These are phyloP conservation scores for Pogoniulus pusillus DNA, from an alignment of 2,797 vertebrate genomes.

Conservation along the genomic window DNA sequence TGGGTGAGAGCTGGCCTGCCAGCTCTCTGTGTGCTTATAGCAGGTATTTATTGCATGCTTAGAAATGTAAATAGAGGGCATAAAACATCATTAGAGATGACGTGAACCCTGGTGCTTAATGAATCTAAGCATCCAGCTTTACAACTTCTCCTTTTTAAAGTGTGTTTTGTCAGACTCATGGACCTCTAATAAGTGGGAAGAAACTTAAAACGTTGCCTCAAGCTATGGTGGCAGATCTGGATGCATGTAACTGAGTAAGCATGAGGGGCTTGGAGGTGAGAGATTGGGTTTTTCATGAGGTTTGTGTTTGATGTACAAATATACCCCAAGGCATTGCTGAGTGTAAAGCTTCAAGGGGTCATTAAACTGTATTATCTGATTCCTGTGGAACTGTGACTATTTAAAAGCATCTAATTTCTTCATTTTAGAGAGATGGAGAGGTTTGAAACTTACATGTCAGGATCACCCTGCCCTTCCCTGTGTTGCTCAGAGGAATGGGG, in stretches of 20 bases:
- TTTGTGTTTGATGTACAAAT: neutral
- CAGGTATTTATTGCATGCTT: constrained; percentile 56
- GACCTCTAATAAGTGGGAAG: constrained; percentile 9
- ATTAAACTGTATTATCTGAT: neutral
- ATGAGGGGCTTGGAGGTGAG: neutral
- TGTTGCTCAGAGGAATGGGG: neutral
- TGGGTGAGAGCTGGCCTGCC: constrained; percentile 16
- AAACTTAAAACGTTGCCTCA: constrained; percentile 2
- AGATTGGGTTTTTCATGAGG: neutral
- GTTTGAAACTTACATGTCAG: neutral
- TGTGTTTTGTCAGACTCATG: neutral
- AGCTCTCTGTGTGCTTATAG: neutral
- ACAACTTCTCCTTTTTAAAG: neutral
- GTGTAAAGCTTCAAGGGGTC: neutral
- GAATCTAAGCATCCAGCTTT: constrained; percentile 30
- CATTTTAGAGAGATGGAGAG: neutral
- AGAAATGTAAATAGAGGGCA: constrained; percentile 59
- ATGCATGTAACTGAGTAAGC: neutral
- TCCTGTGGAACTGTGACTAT: neutral
- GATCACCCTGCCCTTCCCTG: neutral
- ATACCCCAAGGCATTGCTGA: neutral
- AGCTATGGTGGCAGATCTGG: neutral
- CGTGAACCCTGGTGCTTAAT: constrained; percentile 21
- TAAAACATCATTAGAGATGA: constrained; percentile 44
- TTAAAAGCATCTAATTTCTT: neutral